phyloP scores from a whole-genome alignment of 2,888 invertebrate species.

The Pimpla rufipes region DNA sequence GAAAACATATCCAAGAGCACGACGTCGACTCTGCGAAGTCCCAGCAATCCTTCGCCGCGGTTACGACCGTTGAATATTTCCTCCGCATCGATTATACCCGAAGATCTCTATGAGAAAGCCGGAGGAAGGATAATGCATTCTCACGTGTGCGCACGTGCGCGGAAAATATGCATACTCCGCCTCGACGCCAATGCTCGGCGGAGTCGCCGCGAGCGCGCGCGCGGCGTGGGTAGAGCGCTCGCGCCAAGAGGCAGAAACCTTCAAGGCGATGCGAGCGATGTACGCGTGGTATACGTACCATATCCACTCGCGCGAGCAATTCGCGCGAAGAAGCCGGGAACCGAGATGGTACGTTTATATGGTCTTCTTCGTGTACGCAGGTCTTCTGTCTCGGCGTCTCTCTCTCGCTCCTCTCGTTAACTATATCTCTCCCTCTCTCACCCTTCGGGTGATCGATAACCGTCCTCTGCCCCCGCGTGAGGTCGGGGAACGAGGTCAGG shows the following conservation, averaged over 20 bases:
- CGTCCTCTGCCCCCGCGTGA: conserved; percentile 33
- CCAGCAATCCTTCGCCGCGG: not conserved
- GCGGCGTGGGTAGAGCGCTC: conserved; percentile 36
- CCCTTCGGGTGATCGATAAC: conserved; percentile 37
- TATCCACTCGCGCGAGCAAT: conserved; percentile 8
- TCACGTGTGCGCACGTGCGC: conserved; percentile 70
- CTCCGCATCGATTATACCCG: conserved; percentile 11
- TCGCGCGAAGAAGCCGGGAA: conserved; percentile 28
- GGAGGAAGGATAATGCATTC: conserved; percentile 53
- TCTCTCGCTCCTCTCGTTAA: conserved; percentile 1
- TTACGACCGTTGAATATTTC: not conserved
- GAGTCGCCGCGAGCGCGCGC: not conserved
- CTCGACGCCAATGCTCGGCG: conserved; percentile 54
- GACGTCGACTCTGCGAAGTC: too few relatives aligned
- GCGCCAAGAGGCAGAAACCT: conserved; percentile 34
- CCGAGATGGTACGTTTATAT: conserved; percentile 14
- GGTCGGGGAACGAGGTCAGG: conserved; percentile 50
- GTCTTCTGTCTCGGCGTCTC: not conserved
- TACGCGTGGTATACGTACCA: conserved; percentile 10
- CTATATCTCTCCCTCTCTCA: not conserved
- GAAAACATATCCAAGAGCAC: too few relatives aligned
- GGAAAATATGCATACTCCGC: conserved; percentile 47
- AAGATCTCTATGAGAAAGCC: conserved; percentile 12
- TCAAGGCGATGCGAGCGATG: conserved; percentile 33
- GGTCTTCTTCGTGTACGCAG: conserved; percentile 11